Conservation (phyloP, 2,888 invertebrate genomes). For the Leucoptera coffeella region DNA sequence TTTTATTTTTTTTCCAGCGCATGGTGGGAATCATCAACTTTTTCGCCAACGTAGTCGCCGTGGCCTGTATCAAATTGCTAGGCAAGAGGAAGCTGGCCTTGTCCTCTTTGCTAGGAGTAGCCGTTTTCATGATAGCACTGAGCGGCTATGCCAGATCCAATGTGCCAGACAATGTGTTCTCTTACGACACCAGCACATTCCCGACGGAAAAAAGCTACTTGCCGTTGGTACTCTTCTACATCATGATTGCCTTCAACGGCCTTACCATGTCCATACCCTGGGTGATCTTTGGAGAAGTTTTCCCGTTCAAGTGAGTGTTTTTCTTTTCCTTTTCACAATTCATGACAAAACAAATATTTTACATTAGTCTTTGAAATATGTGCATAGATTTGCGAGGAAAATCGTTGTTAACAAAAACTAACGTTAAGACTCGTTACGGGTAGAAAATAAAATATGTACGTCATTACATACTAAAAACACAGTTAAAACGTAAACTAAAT, state of each 20-base stretch:
- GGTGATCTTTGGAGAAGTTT: slow-evolving; percentile 52
- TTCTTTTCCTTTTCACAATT: no score
- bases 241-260: slow-evolving; percentile 26
- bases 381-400: background rate
- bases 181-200: slow-evolving; percentile 30
- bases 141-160: slow-evolving; percentile 30
- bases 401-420: background rate
- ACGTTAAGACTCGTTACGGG: background rate
- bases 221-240: slow-evolving; percentile 30
- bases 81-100: slow-evolving; percentile 45
- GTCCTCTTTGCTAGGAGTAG: slow-evolving; percentile 28
- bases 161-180: slow-evolving; percentile 26
- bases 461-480: no score
- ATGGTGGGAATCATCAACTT: slow-evolving; percentile 40
- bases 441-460: no score
- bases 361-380: no score
- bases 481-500: no score
- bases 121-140: slow-evolving; percentile 25
- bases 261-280: slow-evolving; percentile 47
- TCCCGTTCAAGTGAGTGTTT: slow-evolving; percentile 42
- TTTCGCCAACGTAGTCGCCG: slow-evolving; percentile 25
- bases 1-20: slow-evolving; percentile 18
- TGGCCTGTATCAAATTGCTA: slow-evolving; percentile 25
- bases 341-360: no score
- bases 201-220: slow-evolving; percentile 24